Evolutionary conservation across 1,140 invertebrate genomes (phyloP).

Genomic region (Caligus rogercresseyi): DNA sequence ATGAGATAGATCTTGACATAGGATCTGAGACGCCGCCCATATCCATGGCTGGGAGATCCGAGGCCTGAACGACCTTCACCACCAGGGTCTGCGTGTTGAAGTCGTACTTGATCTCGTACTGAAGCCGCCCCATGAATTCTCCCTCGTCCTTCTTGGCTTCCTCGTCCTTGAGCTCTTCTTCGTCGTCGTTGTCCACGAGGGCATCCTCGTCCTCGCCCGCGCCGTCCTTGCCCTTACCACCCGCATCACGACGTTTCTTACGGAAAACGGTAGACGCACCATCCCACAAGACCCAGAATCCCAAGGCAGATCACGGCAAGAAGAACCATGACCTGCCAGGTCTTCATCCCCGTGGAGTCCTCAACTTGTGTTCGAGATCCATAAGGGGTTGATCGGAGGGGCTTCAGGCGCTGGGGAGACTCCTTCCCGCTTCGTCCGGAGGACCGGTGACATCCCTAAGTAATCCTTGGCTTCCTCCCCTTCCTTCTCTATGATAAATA

Average conservation of each 20-base stretch:
- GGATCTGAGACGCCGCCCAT: conserved; percentile 98
- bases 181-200: conserved; percentile 34
- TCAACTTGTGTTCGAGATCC: background rate
- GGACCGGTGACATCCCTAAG: background rate
- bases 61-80: conserved; percentile 81
- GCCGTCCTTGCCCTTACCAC: background rate
- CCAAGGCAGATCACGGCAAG: background rate
- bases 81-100: conserved; percentile 96
- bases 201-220: conserved; percentile 31
- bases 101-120: conserved; percentile 82
- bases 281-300: background rate
- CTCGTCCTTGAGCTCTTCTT: conserved; percentile 33
- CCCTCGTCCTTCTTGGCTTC: conserved; percentile 35
- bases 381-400: background rate
- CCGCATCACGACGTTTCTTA: background rate
- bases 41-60: conserved; percentile 86
- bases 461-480: background rate
- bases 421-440: background rate
- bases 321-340: conserved; percentile 1
- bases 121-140: conserved; percentile 34
- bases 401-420: background rate
- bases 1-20: conserved; percentile 95
- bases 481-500: too few species aligned
- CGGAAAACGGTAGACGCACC: conserved; percentile 2
- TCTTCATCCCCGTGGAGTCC: conserved; percentile 1